A percentile compares a stretch with the other conserved stretches of the same genome.
Conservation (phyloP, 1,140 invertebrate genomes). For the Medauroidea extradentata region DNA sequence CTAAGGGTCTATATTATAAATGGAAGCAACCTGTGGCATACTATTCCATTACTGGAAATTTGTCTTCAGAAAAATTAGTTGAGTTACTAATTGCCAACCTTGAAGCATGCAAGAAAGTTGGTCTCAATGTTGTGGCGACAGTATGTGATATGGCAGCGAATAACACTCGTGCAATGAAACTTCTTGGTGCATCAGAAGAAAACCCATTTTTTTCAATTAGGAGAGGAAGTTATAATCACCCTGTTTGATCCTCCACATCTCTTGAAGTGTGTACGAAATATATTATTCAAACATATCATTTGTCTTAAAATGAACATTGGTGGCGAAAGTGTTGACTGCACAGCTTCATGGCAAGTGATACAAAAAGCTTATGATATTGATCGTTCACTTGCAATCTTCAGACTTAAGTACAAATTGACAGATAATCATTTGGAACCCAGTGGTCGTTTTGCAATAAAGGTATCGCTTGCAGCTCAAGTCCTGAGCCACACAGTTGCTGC, state of each 20-base stretch:
- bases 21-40: constrained; percentile 3
- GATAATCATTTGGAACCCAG: too few species aligned
- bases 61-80: neutral
- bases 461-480: too few species aligned
- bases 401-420: too few species aligned
- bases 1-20: neutral
- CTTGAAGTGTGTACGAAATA: constrained; percentile 19
- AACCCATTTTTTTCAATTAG: neutral
- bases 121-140: constrained; percentile 4
- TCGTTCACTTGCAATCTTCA: too few species aligned
- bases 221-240: constrained; percentile 1
- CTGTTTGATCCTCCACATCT: constrained; percentile 20
- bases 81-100: constrained; percentile 1
- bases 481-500: too few species aligned
- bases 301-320: too few species aligned
- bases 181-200: neutral
- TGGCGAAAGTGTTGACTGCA: too few species aligned
- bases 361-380: too few species aligned
- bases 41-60: neutral
- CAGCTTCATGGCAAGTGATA: too few species aligned
- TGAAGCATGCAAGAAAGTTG: constrained; percentile 4
- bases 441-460: too few species aligned
- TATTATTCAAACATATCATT: constrained; percentile 5
- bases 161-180: constrained; percentile 1
- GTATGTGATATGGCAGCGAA: constrained; percentile 16